Evolutionary conservation across 2,797 vertebrate species (phyloP).

Genomic region (Psittacula echo): DNA sequence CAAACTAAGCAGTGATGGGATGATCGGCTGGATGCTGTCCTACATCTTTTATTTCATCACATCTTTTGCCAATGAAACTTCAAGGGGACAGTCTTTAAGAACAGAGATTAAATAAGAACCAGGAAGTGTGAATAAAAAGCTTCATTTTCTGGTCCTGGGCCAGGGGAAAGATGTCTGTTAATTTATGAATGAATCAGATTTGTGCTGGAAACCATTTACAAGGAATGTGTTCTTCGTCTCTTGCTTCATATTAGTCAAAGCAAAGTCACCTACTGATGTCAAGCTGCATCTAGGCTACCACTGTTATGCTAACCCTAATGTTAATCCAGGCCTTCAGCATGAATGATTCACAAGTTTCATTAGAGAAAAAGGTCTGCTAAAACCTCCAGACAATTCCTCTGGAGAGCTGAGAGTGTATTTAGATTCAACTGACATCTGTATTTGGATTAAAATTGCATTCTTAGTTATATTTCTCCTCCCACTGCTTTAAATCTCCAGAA

Average conservation of each 20-base stretch:
- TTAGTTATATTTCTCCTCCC: background rate
- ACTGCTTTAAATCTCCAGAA: background rate
- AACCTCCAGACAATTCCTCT: background rate
- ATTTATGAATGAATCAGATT: background rate
- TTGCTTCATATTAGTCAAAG: background rate
- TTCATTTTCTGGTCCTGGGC: background rate
- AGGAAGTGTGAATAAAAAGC: background rate
- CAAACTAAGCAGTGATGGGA: background rate
- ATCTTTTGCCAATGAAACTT: background rate
- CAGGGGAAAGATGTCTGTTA: background rate
- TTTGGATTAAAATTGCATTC: background rate
- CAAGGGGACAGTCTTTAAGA: background rate
- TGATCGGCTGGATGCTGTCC: background rate
- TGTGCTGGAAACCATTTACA: background rate
- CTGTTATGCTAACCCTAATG: background rate
- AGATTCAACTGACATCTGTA: background rate
- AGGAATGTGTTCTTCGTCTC: background rate
- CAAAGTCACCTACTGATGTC: slow-evolving; percentile 1
- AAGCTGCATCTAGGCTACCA: background rate
- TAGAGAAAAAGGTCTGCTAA: background rate
- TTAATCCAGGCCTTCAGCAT: background rate
- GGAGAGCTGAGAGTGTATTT: background rate
- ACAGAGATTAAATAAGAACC: background rate
- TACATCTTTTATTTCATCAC: background rate
- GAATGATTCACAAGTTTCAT: background rate